Conservation (phyloP, 2,797 vertebrate species). For the Eulemur mongoz region DNA sequence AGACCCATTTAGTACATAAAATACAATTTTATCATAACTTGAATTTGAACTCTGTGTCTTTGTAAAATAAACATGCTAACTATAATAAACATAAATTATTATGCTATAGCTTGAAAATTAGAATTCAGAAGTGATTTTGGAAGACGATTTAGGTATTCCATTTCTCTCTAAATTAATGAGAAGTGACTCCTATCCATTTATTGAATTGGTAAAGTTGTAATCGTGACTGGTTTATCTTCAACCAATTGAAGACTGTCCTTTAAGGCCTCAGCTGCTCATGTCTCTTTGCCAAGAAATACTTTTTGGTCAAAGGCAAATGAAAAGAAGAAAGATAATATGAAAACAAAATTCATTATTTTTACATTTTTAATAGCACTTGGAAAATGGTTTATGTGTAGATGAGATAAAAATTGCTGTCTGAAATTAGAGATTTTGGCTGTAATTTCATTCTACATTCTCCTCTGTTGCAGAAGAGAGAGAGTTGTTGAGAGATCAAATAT, state of each 20-base stretch:
- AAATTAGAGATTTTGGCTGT: background rate
- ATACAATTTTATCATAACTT: background rate
- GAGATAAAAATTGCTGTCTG: background rate
- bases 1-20: background rate
- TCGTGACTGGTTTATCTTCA: background rate
- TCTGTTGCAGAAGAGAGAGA: background rate
- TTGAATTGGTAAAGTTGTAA: background rate
- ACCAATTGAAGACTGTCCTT: background rate
- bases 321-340: background rate
- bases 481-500: background rate
- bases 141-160: background rate
- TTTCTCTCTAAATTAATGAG: background rate
- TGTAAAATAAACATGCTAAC: background rate
- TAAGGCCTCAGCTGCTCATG: background rate
- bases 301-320: constrained; percentile 1
- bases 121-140: background rate
- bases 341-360: background rate
- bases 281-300: background rate
- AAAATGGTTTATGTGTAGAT: background rate
- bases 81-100: background rate
- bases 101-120: background rate
- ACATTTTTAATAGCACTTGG: background rate
- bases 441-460: background rate
- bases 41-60: background rate
- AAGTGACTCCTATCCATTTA: background rate